Evolutionary conservation across 2,797 vertebrate genomes (phyloP).

Genomic region (Chaunax sp.): DNA sequence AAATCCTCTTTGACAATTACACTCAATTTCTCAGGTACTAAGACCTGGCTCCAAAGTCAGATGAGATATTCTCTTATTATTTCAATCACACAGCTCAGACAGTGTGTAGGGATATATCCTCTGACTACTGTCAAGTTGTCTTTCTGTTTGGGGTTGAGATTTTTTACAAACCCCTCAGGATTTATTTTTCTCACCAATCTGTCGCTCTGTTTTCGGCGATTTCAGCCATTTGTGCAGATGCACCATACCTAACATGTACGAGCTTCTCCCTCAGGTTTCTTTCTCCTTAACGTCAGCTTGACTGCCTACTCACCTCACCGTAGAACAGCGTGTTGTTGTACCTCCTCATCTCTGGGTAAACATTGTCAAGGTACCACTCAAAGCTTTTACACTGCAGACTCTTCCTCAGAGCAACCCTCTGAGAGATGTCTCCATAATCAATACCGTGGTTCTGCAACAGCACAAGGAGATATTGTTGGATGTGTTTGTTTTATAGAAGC

Average conservation of each 20-base stretch:
- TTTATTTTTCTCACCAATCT: neutral
- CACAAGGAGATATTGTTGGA: constrained; percentile 1
- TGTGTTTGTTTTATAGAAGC: neutral
- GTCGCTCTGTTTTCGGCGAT: neutral
- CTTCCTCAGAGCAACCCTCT: constrained; percentile 90
- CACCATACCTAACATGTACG: neutral
- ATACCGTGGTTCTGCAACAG: constrained; percentile 93
- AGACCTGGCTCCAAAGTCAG: neutral
- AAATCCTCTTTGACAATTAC: neutral
- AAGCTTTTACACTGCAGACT: constrained; percentile 94
- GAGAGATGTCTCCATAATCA: constrained; percentile 94
- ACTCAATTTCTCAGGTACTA: neutral
- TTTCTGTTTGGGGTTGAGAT: constrained; percentile 1
- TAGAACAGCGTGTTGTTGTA: constrained; percentile 96
- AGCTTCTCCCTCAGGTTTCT: neutral
- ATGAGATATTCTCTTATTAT: neutral
- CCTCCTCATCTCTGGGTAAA: constrained; percentile 97
- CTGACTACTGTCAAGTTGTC: neutral
- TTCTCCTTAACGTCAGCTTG: neutral
- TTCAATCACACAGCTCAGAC: neutral
- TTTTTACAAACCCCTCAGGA: neutral
- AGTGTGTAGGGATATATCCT: neutral
- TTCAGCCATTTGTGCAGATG: neutral
- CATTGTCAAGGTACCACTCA: constrained; percentile 97
- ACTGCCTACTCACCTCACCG: constrained; percentile 89